phyloP scores from a whole-genome alignment of 92 coral and sea anemone genomes.

The Anthopleura xanthogrammica region DNA sequence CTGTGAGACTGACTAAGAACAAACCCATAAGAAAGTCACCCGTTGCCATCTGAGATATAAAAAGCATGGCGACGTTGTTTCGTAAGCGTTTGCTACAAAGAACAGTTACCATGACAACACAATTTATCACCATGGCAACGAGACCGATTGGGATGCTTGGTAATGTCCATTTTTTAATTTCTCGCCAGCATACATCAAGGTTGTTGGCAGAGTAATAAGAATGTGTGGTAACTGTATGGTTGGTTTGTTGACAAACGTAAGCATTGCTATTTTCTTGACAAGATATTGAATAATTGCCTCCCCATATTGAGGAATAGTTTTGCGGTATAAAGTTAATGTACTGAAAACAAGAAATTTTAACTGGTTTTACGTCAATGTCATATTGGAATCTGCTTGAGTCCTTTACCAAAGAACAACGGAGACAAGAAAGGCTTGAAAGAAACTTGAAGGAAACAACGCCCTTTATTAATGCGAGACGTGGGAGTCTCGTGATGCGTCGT shows the following conservation, averaged over 20 bases:
- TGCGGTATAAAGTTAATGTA: too few species aligned
- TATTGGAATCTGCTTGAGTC: not conserved
- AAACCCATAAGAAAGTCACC: not conserved
- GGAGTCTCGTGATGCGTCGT: not conserved
- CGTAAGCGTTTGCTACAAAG: not conserved
- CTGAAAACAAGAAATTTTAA: too few species aligned
- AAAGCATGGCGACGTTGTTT: not conserved
- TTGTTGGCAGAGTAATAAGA: not conserved
- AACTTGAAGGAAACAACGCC: not conserved
- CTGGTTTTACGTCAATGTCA: not conserved
- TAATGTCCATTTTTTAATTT: not conserved
- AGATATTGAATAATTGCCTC: not conserved
- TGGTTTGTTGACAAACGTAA: not conserved
- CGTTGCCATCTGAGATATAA: not conserved
- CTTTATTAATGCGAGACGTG: not conserved
- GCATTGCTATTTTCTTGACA: not conserved
- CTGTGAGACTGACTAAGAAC: not conserved
- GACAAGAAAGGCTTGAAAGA: not conserved
- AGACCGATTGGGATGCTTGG: not conserved
- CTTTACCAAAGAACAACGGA: not conserved
- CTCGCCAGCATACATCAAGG: not conserved
- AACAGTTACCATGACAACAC: not conserved
- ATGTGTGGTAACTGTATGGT: not conserved
- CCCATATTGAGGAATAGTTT: not conserved
- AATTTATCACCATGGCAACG: not conserved